Percentiles rank a stretch among this genome's conserved stretches.
phyloP scores from a whole-genome alignment of 2,113 vertebrate species.

The Cynopterus brachyotis region DNA sequence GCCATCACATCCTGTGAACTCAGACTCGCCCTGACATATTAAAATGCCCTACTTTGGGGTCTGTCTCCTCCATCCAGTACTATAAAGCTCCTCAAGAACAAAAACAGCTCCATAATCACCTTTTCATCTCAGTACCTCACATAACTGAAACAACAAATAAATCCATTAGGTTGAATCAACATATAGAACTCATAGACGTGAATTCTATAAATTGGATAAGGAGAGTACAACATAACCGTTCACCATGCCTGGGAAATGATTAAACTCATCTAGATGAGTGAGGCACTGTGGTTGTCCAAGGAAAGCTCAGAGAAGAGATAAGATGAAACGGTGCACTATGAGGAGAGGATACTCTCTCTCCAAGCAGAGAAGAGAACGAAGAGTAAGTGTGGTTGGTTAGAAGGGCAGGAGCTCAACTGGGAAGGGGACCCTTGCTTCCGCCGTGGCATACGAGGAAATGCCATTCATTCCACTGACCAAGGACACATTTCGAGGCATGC shows the following conservation, averaged over 20 bases:
- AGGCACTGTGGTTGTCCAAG: too few species aligned
- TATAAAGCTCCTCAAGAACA: background rate
- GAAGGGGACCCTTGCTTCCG: background rate
- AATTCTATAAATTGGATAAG: background rate
- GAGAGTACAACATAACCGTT: background rate
- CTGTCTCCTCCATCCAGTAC: background rate
- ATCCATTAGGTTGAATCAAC: background rate
- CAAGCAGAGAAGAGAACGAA: background rate
- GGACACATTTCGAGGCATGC: background rate
- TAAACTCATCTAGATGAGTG: background rate
- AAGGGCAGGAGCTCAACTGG: background rate
- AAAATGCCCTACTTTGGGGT: background rate
- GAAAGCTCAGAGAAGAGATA: background rate
- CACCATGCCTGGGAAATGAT: background rate
- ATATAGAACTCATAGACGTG: background rate
- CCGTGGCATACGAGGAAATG: background rate
- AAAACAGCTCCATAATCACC: background rate
- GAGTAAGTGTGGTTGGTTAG: background rate
- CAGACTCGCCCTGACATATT: rapidly evolving
- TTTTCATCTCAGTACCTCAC: background rate
- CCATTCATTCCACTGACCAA: background rate
- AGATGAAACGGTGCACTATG: background rate
- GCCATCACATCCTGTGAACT: background rate
- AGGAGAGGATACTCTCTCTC: background rate
- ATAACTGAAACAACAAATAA: background rate